Evolutionary conservation across 2,888 invertebrate species (phyloP).

Genomic region (Bombylius discolor): DNA sequence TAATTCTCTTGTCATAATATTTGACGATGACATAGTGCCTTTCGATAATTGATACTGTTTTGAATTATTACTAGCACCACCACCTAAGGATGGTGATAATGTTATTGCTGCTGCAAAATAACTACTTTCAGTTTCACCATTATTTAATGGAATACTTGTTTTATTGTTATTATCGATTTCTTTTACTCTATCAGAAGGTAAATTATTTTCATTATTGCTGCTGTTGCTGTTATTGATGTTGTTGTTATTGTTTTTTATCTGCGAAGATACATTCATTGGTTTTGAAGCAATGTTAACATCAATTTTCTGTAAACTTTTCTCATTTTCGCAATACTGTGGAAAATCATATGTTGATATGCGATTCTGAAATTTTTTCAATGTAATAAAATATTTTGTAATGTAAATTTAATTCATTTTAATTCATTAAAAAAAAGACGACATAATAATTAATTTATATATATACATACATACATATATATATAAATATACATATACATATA

Average conservation of each 20-base stretch:
- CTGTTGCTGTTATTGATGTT: not conserved
- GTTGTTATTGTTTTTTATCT: not conserved
- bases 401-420: not conserved
- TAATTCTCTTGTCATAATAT: not conserved
- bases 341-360: constrained; percentile 17
- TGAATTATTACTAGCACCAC: too few relatives aligned
- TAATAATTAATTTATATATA: too few relatives aligned
- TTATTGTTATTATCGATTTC: not conserved
- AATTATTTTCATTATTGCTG: not conserved
- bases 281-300: not conserved
- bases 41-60: not conserved
- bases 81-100: too few relatives aligned
- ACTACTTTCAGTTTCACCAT: not conserved
- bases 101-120: too few relatives aligned
- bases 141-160: not conserved
- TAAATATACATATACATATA: too few relatives aligned
- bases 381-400: constrained; percentile 1
- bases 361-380: constrained; percentile 12
- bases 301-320: constrained; percentile 7
- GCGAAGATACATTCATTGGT: not conserved
- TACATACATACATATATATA: too few relatives aligned
- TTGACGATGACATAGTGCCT: not conserved
- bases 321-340: constrained; percentile 15
- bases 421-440: too few relatives aligned
- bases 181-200: not conserved